Conservation (phyloP, 1,140 invertebrate species). For the Sarcophaga bullata region DNA sequence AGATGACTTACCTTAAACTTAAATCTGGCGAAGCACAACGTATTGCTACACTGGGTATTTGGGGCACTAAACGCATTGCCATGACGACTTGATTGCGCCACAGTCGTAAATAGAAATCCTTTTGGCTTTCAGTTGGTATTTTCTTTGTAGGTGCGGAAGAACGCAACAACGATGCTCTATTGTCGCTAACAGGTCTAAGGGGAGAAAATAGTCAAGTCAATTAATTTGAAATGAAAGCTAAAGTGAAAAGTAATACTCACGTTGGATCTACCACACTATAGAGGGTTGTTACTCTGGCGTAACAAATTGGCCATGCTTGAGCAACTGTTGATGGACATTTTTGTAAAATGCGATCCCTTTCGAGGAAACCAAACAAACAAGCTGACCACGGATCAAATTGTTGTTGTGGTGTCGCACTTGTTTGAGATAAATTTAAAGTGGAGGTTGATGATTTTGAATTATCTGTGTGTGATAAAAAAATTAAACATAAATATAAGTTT, state of each 20-base stretch:
- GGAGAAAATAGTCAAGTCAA: slow-evolving; percentile 39
- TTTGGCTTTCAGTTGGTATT: slow-evolving; percentile 77
- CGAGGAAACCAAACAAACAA: slow-evolving; percentile 86
- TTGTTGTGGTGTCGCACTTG: slow-evolving; percentile 52
- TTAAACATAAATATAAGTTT: not conserved
- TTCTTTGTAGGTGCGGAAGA: slow-evolving; percentile 79
- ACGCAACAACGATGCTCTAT: slow-evolving; percentile 90
- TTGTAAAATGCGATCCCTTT: slow-evolving; percentile 79
- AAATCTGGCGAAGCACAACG: slow-evolving; percentile 93
- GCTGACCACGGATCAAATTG: slow-evolving; percentile 86
- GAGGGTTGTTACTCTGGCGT: slow-evolving; percentile 87
- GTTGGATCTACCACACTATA: slow-evolving; percentile 96
- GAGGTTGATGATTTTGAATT: slow-evolving; percentile 64
- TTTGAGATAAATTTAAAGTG: slow-evolving; percentile 60
- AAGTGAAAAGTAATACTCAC: slow-evolving; percentile 69
- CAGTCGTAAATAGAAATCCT: slow-evolving; percentile 87
- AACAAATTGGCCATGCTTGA: slow-evolving; percentile 96
- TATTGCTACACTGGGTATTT: slow-evolving; percentile 81
- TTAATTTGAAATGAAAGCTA: slow-evolving; percentile 43
- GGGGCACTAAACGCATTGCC: slow-evolving; percentile 92
- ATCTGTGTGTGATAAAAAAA: slow-evolving; percentile 46
- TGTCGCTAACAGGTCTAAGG: slow-evolving; percentile 93
- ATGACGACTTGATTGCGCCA: slow-evolving; percentile 98
- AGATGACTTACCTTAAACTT: slow-evolving; percentile 77
- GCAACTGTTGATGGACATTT: slow-evolving; percentile 85